phyloP scores from a whole-genome alignment of 1,140 invertebrate genomes.

The Drosophila subpulchrella region DNA sequence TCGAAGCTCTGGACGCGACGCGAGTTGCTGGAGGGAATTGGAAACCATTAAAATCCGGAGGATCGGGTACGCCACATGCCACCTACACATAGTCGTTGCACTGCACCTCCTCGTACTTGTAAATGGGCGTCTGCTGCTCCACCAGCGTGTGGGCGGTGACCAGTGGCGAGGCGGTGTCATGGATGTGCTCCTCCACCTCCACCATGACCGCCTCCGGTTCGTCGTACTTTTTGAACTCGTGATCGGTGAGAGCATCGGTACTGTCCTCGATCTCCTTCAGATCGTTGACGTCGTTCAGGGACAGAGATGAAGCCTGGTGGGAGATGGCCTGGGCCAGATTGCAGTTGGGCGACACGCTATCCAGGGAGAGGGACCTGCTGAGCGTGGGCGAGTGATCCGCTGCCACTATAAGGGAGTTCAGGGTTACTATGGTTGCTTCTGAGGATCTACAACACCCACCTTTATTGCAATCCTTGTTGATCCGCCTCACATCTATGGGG shows the following conservation, averaged over 20 bases:
- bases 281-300: slow-evolving; percentile 89
- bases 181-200: slow-evolving; percentile 89
- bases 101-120: slow-evolving; percentile 86
- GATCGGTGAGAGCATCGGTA: slow-evolving; percentile 70
- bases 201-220: slow-evolving; percentile 88
- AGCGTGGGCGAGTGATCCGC: slow-evolving; percentile 83
- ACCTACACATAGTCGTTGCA: slow-evolving; percentile 78
- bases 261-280: slow-evolving; percentile 85
- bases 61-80: not conserved
- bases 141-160: slow-evolving; percentile 87
- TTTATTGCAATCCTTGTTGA: slow-evolving; percentile 69
- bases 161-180: slow-evolving; percentile 88
- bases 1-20: slow-evolving; percentile 80
- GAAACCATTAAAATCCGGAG: not conserved
- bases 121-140: slow-evolving; percentile 89
- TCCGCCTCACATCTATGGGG: slow-evolving; percentile 76
- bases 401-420: slow-evolving; percentile 18
- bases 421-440: not conserved
- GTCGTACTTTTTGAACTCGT: slow-evolving; percentile 84
- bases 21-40: slow-evolving; percentile 59
- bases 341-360: slow-evolving; percentile 87
- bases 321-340: slow-evolving; percentile 84
- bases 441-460: slow-evolving; percentile 29
- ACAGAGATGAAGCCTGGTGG: slow-evolving; percentile 89
- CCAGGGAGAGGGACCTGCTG: slow-evolving; percentile 89